phyloP scores from a whole-genome alignment of 2,113 vertebrate species.

The Malurus elegans region DNA sequence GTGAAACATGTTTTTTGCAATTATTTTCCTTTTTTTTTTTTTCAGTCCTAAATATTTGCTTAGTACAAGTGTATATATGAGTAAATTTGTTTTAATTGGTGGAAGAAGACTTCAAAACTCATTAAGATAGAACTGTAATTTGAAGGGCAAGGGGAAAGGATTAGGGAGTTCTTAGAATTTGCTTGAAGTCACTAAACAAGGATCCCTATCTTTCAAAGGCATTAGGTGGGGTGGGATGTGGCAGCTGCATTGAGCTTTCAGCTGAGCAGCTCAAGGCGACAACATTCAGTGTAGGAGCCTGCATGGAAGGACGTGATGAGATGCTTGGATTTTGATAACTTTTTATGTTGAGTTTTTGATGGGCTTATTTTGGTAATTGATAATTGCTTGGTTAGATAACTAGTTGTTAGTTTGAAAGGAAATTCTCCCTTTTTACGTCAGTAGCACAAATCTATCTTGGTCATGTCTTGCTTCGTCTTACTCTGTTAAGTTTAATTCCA shows the following conservation, averaged over 20 bases:
- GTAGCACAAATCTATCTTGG: not conserved
- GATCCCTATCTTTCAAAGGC: not conserved
- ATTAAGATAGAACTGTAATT: not conserved
- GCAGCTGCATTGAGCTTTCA: not conserved
- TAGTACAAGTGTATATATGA: accelerated
- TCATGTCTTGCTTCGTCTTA: not conserved
- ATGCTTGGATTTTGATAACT: not conserved
- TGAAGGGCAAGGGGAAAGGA: not conserved
- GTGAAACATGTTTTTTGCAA: not conserved
- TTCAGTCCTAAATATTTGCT: not conserved
- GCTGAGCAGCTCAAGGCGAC: not conserved
- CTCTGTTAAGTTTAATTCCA: not conserved
- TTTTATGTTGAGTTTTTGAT: not conserved
- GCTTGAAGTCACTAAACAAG: not conserved
- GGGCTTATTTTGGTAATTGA: not conserved
- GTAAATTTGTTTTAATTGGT: not conserved
- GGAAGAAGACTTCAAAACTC: not conserved
- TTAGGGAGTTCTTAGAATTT: not conserved
- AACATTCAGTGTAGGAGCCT: not conserved
- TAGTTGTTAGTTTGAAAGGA: not conserved
- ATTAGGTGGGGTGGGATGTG: not conserved
- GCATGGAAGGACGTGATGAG: not conserved
- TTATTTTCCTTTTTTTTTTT: not conserved
- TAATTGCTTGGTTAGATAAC: not conserved
- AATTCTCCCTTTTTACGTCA: not conserved